These are phyloP conservation scores for Sorex araneus DNA, from an alignment of 2,113 vertebrate genomes.

Conservation along the genomic window DNA sequence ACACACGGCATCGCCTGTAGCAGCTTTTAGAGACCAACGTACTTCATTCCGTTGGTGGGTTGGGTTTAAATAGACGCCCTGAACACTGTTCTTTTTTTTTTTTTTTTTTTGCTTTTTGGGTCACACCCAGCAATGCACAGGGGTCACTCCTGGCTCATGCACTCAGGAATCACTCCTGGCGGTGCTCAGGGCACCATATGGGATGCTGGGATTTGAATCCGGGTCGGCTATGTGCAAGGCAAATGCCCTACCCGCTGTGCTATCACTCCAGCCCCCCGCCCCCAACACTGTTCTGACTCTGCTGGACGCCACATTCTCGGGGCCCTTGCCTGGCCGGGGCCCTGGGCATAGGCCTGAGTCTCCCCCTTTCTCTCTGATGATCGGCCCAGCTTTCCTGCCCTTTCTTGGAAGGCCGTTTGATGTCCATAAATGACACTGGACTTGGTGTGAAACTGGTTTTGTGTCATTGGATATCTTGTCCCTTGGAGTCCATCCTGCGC, in stretches of 20 bases:
- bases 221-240: too few relatives aligned
- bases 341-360: not conserved
- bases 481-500: rapidly evolving
- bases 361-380: not conserved
- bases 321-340: not conserved
- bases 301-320: not conserved
- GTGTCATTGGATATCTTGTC: not conserved
- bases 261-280: too few relatives aligned
- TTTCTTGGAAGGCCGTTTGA: not conserved
- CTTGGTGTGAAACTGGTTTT: not conserved
- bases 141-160: too few relatives aligned
- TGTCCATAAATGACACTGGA: not conserved
- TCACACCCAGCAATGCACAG: too few relatives aligned
- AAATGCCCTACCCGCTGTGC: too few relatives aligned
- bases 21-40: not conserved
- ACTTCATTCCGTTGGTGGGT: not conserved
- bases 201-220: too few relatives aligned
- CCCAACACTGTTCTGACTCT: not conserved
- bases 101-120: too few relatives aligned
- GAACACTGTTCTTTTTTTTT: not conserved
- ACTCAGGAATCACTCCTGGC: too few relatives aligned
- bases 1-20: not conserved
- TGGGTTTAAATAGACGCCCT: not conserved
- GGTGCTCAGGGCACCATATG: too few relatives aligned
- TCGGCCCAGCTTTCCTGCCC: not conserved